phyloP scores from a whole-genome alignment of 2,888 invertebrate genomes.

The Heliconius cydno region DNA sequence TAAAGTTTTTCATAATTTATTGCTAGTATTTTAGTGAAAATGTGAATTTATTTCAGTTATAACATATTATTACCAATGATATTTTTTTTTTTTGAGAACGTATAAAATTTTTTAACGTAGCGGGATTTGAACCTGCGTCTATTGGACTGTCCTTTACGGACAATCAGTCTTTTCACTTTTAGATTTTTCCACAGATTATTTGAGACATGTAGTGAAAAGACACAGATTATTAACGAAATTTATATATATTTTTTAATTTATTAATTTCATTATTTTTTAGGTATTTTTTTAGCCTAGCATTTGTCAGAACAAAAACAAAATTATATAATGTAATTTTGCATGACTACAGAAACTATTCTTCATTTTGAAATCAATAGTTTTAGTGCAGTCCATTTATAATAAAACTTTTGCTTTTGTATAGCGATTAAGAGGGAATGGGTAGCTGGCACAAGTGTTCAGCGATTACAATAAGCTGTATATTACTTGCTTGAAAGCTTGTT shows the following conservation, averaged over 20 bases:
- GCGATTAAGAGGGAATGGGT: conserved; percentile 10
- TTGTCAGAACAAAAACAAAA: too few relatives aligned
- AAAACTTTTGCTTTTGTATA: conserved; percentile 24
- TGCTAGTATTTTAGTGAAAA: not conserved
- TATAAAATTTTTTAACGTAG: too few relatives aligned
- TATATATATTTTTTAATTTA: too few relatives aligned
- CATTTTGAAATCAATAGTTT: not conserved
- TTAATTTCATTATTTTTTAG: too few relatives aligned
- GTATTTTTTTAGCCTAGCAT: too few relatives aligned
- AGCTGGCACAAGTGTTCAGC: conserved; percentile 11
- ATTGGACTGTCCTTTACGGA: not conserved
- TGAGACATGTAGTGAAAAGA: not conserved
- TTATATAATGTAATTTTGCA: too few relatives aligned
- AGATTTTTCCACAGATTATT: not conserved
- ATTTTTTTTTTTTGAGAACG: not conserved
- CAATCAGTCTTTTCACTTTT: not conserved
- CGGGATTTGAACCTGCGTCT: too few relatives aligned
- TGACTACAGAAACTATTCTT: not conserved
- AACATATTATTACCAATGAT: not conserved
- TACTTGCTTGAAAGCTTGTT: conserved; percentile 13
- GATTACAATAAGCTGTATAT: conserved; percentile 19
- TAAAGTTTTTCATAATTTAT: conserved; percentile 34
- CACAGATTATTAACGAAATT: too few relatives aligned
- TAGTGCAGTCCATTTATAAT: conserved; percentile 15
- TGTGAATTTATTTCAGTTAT: not conserved